Evolutionary conservation across 2,113 vertebrate genomes (phyloP).

Genomic region (Cyphomyrus plagiostoma): DNA sequence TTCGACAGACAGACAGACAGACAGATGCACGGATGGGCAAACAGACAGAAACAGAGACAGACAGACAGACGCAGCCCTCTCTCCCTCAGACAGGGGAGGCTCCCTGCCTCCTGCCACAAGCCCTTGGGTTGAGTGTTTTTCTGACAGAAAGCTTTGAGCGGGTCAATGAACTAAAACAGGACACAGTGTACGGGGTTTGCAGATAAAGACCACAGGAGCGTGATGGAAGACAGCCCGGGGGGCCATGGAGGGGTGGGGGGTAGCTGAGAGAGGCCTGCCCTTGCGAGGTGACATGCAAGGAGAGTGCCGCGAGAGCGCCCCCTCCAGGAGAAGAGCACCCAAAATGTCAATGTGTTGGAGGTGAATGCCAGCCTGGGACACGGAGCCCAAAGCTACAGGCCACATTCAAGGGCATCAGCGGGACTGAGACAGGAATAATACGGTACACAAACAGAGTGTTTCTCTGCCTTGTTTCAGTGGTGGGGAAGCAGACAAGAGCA

Average conservation of each 20-base stretch:
- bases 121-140: neutral
- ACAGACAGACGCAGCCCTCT: neutral
- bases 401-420: neutral
- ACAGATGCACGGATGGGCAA: neutral
- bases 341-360: neutral
- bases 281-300: neutral
- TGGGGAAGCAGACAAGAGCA: neutral
- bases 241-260: neutral
- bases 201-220: neutral
- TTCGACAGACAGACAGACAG: neutral
- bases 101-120: neutral
- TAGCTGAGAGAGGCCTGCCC: neutral
- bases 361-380: neutral
- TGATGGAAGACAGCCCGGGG: neutral
- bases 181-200: neutral
- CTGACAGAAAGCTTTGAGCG: neutral
- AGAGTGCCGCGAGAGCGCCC: neutral
- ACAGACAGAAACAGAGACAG: neutral
- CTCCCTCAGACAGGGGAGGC: neutral
- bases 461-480: neutral
- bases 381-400: neutral
- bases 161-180: neutral
- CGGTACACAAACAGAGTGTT: neutral
- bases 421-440: neutral
- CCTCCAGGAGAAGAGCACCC: neutral